Evolutionary conservation across 1,140 invertebrate genomes (phyloP).

Genomic region (Melanaphis sacchari): DNA sequence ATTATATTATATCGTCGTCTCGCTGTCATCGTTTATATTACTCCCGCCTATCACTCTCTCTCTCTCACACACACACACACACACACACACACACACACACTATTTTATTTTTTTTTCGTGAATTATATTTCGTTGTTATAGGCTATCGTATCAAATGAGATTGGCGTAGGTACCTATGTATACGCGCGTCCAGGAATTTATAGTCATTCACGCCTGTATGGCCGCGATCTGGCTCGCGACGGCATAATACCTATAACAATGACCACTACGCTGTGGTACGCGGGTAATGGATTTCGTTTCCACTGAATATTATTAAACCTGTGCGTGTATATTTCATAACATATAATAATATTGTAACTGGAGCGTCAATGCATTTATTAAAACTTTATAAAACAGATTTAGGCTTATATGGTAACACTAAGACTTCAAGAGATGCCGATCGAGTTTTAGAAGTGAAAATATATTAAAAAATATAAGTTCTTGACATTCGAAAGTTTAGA

Average conservation of each 20-base stretch:
- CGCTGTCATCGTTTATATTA: background rate
- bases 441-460: no score
- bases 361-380: background rate
- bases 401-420: no score
- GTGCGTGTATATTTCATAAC: background rate
- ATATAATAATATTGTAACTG: background rate
- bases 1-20: background rate
- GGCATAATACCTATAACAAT: background rate
- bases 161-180: background rate
- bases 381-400: background rate
- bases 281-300: background rate
- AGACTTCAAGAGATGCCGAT: no score
- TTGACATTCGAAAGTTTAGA: no score
- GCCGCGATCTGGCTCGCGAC: background rate
- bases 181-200: background rate
- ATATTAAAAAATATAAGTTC: no score
- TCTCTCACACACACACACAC: no score
- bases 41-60: background rate
- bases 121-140: slow-evolving; percentile 7
- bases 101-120: background rate
- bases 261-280: background rate
- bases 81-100: no score
- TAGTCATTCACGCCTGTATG: background rate
- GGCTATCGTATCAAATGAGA: slow-evolving; percentile 12
- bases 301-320: background rate